Conservation (phyloP, 2,797 vertebrate genomes). For the Lithobates pipiens region DNA sequence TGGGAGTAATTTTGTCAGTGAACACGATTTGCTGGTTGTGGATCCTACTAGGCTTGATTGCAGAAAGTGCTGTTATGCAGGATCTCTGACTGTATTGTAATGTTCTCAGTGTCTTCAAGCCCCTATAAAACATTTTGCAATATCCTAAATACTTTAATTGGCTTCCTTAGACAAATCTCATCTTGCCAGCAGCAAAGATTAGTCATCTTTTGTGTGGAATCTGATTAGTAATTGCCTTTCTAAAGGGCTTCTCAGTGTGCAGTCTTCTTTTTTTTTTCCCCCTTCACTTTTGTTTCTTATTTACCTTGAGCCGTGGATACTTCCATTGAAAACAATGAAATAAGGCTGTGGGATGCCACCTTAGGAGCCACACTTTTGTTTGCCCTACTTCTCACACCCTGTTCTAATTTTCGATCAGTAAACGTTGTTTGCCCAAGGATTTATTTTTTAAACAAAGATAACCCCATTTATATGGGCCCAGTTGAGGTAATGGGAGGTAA, state of each 20-base stretch:
- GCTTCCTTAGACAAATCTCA: constrained; percentile 4
- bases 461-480: neutral
- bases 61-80: neutral
- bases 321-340: neutral
- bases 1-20: neutral
- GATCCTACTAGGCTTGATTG: neutral
- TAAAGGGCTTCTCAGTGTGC: constrained; percentile 3
- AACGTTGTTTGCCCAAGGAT: neutral
- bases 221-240: neutral
- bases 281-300: constrained; percentile 2
- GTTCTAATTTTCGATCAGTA: neutral
- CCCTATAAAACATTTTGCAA: neutral
- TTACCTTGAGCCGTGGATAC: neutral
- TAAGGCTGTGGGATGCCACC: constrained; percentile 2
- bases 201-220: neutral
- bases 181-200: neutral
- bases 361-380: neutral
- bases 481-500: no score
- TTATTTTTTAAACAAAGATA: neutral
- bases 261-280: neutral
- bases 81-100: neutral
- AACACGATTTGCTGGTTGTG: neutral
- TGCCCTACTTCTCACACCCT: neutral
- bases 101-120: neutral
- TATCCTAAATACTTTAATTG: neutral